Evolutionary conservation across 2,113 vertebrate genomes (phyloP).

Genomic region (Neodon shergylaensis): DNA sequence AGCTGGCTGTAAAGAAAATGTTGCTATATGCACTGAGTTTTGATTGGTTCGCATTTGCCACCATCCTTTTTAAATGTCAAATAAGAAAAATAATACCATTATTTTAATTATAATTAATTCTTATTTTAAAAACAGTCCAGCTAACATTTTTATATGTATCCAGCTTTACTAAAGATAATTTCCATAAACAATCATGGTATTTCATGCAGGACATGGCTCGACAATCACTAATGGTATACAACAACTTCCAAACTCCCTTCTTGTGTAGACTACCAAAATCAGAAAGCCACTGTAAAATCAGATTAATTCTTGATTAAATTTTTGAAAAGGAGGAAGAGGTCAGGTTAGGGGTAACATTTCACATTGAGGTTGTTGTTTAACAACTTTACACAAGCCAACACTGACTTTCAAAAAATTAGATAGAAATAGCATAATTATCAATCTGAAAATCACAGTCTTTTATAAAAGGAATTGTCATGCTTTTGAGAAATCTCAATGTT

Average conservation of each 20-base stretch:
- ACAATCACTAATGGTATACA: background rate
- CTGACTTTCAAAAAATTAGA: background rate
- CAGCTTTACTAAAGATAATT: background rate
- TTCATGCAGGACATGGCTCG: background rate
- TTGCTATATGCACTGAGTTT: slow-evolving; percentile 6
- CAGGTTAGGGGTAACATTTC: background rate
- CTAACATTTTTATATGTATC: background rate
- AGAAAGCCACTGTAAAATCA: background rate
- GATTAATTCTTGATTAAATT: background rate
- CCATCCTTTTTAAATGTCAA: background rate
- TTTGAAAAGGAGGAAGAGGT: background rate
- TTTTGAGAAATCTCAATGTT: too few species aligned
- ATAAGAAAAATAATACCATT: slow-evolving; percentile 12
- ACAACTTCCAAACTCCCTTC: background rate
- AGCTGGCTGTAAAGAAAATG: background rate
- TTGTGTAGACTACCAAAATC: background rate
- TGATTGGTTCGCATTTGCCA: background rate
- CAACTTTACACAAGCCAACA: background rate
- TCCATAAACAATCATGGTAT: background rate
- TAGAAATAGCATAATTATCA: too few species aligned
- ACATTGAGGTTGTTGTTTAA: background rate
- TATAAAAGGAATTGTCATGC: too few species aligned
- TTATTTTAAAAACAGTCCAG: background rate
- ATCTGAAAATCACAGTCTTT: too few species aligned
- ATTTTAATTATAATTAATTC: slow-evolving; percentile 41